Evolutionary conservation across 1,140 invertebrate species (phyloP), one percentile per base, ranked within the genome.

Genomic region (Bombus waltoni): DNA sequence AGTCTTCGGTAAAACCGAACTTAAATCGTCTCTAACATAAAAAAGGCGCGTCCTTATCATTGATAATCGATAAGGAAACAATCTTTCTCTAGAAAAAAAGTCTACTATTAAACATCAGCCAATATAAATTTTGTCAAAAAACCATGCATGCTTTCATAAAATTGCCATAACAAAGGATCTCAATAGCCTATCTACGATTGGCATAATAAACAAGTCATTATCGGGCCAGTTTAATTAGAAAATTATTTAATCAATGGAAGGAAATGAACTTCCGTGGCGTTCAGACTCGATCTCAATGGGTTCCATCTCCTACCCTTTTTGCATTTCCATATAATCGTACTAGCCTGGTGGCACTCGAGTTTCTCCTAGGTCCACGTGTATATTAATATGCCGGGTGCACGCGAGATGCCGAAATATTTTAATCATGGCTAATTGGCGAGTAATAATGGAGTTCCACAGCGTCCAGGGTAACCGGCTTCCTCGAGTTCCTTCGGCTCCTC

Each of bases 401-500:
- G 93, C 94, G 89, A 94, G 94, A 94, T 92, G 92, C 94, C 94
- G 89, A 95, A 95, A 95, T 95, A 95, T 95, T 95, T 95, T 95
- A 95, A 95, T 95, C 93, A 95, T 94, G 90, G 94, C 94, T 95
- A 95, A 95, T 95, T 95, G 94, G 88, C 87, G 94, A 95, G 94
- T 94, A 95, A 95, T 95, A 95, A 95, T 95, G 93, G 94, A 95
- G 94, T 95, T 95, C 93, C 94, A 88, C 44, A 92, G 87, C 89
- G 88, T 88, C 75, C 79, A 47, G 32, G 77, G 42, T 73, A 68
- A 88, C 47, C 62, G 71, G 80, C 71, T 73, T 77, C 90, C 75
- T 76, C 66, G 84, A 87, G 89, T 90, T 90, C 89, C 89, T 90
- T 83, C 35, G 80, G 66, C 73, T 89, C 87, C 73, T 89, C 87